Conservation (phyloP, 2,888 invertebrate genomes). For the Pterobdella sp. region DNA sequence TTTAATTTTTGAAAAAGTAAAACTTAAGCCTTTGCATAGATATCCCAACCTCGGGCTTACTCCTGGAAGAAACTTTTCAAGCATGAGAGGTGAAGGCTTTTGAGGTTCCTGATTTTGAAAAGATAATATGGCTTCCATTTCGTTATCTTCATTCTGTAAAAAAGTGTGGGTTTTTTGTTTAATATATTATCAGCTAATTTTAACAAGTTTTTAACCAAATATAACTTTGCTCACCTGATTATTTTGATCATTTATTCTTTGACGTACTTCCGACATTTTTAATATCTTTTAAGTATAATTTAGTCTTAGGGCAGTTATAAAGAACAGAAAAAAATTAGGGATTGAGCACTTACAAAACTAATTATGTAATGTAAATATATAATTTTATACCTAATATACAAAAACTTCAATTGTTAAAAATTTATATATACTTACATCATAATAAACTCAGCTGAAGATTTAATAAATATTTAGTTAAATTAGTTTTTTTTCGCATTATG, state of each 20-base stretch:
- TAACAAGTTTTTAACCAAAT: neutral
- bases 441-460: too few relatives aligned
- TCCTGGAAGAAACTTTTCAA: neutral
- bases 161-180: neutral
- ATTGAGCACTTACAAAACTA: too few relatives aligned
- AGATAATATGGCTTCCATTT: neutral
- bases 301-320: too few relatives aligned
- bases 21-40: neutral
- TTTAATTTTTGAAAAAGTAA: neutral
- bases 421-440: too few relatives aligned
- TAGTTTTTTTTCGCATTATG: too few relatives aligned
- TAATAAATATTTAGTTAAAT: too few relatives aligned
- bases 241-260: neutral
- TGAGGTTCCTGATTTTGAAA: neutral
- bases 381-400: too few relatives aligned
- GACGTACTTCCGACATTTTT: neutral
- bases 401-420: too few relatives aligned
- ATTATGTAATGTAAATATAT: too few relatives aligned
- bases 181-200: neutral
- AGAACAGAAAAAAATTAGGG: too few relatives aligned
- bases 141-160: neutral
- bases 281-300: neutral
- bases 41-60: conserved; percentile 5
- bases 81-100: neutral
- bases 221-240: neutral